Evolutionary conservation across 2,113 vertebrate genomes (phyloP), one percentile per base, ranked within the genome.

Genomic region (Ceratotherium simum): DNA sequence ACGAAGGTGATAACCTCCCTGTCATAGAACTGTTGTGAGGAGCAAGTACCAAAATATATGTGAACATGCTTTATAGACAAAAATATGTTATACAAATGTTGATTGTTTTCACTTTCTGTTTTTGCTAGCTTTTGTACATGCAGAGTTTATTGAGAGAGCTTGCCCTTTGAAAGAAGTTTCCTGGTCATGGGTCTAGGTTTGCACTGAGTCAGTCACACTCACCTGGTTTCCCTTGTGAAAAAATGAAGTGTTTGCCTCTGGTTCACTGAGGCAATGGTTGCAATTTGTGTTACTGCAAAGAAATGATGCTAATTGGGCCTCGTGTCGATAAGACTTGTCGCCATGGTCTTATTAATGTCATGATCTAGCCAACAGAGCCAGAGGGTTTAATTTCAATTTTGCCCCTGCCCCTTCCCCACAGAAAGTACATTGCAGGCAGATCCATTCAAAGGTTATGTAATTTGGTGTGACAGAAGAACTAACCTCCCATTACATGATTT

Each of bases 171-270:
- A 93, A 86, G 12, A 51, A 67, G 11, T 64, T 91, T 70, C 72
- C 78, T 80, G 16, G 16, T 54, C 11, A 4, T 80, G 4, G 23
- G 33, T 20, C 0, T 76, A 21, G 4, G 1, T 60, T 85, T 91
- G 1, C 27, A 62, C 8, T 25, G 13, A 89, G 33, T 8, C 72
- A 36, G 33, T 84, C 25, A 95, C 31, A 60, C 3, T 92, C 18
- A 80, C 29, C 62, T 96, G 39, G 6, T 90, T 92, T 94, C 4
- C 11, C 58, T 69, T 97, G 72, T 54, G 25, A n/a, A 2, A 87
- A 91, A 97, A 90, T 95, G 85, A 80, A 2, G 3, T 23, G 23
- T 90, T 96, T 96, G 18, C 16, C 27, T 93, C 92, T 94, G 36
- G 33, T 65, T 96, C 42, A 83, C 42, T 86, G 86, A 62, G 33